Base-by-base conservation (phyloP, 2,888 invertebrate species). In the Miltochrista miniata region DNA sequence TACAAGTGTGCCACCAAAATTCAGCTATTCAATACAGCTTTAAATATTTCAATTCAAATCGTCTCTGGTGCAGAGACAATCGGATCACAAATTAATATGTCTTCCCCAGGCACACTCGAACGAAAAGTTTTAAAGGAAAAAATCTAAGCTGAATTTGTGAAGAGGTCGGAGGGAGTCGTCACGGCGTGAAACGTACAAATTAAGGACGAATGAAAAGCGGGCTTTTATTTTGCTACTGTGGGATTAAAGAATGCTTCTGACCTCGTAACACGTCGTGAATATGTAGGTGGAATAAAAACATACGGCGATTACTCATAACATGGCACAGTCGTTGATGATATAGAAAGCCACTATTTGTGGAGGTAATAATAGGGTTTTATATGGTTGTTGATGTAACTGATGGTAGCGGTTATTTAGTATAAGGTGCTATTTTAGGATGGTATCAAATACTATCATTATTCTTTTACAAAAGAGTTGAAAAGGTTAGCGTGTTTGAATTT, bases 171-270 rank as follows among this genome's bases (percentile, higher is more conserved):
- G 10, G n/a, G 13, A 33, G 10, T 18, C 34, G 24, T 33, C 37
- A 14, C 12, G 9, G 37, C 48, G 46, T 54, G 41, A 54, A 48
- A 46, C 40, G 38, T 42, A 48, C 41, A 54, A 72, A 69, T 70
- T 66, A 69, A 60, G 43, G 34, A 9, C 39, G 45, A 56, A 61
- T 45, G 51, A 60, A 69, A 55, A 55, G 38, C 12, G 54, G 11
- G 56, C 49, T 72, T 72, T 72, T 71, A 70, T 73, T 71, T 69
- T 60, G 49, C 54, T 52, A 51, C 56, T 34, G 51, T 37, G 64
- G 61, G 58, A 71, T 74, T 70, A 67, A 60, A 61, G 50, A 61
- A 66, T 51, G 51, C 56, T 41, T 35, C 29, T 24, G 40, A 41
- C 2, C 38, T 49, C 39, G 33, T 14, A 33, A 33, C 18, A 14